Conservation (phyloP, 2,113 vertebrate species). For the Sprattus sprattus region DNA sequence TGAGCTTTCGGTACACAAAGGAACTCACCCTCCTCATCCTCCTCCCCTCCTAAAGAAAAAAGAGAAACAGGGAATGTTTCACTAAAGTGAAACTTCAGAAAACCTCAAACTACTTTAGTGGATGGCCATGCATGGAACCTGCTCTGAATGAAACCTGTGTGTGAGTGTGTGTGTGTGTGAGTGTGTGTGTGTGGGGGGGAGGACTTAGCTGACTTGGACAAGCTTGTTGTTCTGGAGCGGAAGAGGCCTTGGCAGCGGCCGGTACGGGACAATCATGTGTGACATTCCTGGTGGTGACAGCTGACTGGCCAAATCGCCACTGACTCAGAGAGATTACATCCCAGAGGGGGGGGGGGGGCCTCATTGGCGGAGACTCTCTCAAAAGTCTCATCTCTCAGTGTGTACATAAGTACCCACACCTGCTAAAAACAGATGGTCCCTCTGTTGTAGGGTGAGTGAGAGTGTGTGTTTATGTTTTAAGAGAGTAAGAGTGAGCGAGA, state of each 20-base stretch:
- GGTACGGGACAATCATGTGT: neutral
- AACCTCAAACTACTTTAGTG: neutral
- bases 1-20: neutral
- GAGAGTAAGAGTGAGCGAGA: too few species aligned
- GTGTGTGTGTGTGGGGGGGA: neutral
- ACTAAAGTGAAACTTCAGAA: neutral
- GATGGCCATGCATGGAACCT: neutral
- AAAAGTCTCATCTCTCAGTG: neutral
- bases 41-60: constrained; percentile 49
- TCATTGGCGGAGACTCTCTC: neutral
- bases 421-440: neutral
- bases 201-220: neutral
- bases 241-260: constrained; percentile 13
- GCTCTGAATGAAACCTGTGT: neutral
- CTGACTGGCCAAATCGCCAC: neutral
- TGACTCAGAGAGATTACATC: neutral
- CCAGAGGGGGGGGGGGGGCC: neutral
- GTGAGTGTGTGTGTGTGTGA: neutral
- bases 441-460: neutral
- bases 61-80: constrained; percentile 35
- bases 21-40: constrained; percentile 58
- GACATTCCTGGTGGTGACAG: neutral
- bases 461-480: neutral
- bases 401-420: neutral
- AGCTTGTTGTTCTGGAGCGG: neutral